Evolutionary conservation across 2,888 invertebrate genomes (phyloP), one percentile per base, ranked within the genome.

Genomic region (Polydrusus pterygomalis): DNA sequence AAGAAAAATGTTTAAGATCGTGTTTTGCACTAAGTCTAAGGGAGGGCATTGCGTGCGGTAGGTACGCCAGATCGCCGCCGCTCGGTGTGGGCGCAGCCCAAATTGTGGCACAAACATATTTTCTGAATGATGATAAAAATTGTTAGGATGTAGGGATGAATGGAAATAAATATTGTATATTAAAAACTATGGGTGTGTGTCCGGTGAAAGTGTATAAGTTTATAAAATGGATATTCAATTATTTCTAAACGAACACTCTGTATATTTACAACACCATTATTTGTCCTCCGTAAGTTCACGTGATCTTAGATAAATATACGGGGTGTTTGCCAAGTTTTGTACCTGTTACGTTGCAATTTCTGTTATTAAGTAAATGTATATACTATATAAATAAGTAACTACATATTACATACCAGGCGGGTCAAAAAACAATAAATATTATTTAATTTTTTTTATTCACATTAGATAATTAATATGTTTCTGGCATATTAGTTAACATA

Each of bases 321-420:
- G 40, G 17, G 54, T 78, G 74, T 78, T 81, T 49, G 10, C 17
- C 62, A 67, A 30, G n/a, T 72, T 73, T 45, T 15, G 73, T 73
- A 73, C 73, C 73, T 73, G 73, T 73, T 73, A 60, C 65, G 73
- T 73, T 73, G 73, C 73, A 73, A 73, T 73, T 58, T 65, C 45
- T 67, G 30, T 58, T 73, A 38, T 67, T 69, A 69, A 45, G 10
- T 45, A 18, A 43, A 60, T 47, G 17, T 71, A 65, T 25, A 65
- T 64, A 68, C 25, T 17, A 25, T 5, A 25, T 25, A n/a, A 13
- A 63, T 30, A n/a, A n/a, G n/a, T n/a, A 65, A 45, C 10, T 54
- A 43, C 34, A 34, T 34, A 6, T 9, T 34, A 34, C 8, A 34
- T 34, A 34, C 62, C 62, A 63, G 70, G 70, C 63, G 62, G 62